These are phyloP conservation scores for Galeopsomyia nigrocyanea DNA, from an alignment of 2,888 invertebrate genomes.

Conservation along the genomic window DNA sequence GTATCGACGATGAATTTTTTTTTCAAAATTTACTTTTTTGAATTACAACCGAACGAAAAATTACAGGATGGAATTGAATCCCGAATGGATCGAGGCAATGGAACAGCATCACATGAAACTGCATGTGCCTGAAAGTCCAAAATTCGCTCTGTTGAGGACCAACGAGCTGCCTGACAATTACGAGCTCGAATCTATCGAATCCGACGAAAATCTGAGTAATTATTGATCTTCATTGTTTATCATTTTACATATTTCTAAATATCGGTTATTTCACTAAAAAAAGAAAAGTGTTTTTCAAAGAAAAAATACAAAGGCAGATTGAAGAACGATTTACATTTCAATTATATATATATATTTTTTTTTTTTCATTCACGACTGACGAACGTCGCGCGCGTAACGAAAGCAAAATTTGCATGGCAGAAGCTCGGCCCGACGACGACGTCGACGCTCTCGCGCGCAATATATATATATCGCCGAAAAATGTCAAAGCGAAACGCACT, in stretches of 20 bases:
- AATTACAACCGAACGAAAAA: background rate
- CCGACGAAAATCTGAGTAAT: conserved; percentile 24
- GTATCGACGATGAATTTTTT: conserved; percentile 44
- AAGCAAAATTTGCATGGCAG: conserved; percentile 30
- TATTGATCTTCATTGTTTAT: background rate
- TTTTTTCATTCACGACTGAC: conserved; percentile 9
- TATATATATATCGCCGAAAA: background rate
- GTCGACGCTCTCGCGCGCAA: background rate
- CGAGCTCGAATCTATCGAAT: conserved; percentile 68
- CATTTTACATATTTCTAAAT: background rate
- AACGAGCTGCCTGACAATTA: conserved; percentile 66
- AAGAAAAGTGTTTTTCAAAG: no score
- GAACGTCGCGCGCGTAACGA: background rate
- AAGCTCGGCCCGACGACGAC: conserved; percentile 8
- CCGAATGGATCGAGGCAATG: conserved; percentile 8
- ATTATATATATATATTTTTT: background rate
- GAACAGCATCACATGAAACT: conserved; percentile 60
- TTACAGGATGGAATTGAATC: conserved; percentile 68
- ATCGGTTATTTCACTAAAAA: background rate
- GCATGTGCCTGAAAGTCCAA: conserved; percentile 63
- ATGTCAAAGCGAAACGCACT: conserved; percentile 15
- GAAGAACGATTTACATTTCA: conserved; percentile 22
- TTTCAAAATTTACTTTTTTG: background rate
- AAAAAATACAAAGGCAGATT: background rate
- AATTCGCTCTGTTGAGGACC: conserved; percentile 65